A percentile compares a stretch with the other conserved stretches of the same genome.
Evolutionary conservation across 2,888 invertebrate species (phyloP).

Genomic region (Chelonus formosanus): DNA sequence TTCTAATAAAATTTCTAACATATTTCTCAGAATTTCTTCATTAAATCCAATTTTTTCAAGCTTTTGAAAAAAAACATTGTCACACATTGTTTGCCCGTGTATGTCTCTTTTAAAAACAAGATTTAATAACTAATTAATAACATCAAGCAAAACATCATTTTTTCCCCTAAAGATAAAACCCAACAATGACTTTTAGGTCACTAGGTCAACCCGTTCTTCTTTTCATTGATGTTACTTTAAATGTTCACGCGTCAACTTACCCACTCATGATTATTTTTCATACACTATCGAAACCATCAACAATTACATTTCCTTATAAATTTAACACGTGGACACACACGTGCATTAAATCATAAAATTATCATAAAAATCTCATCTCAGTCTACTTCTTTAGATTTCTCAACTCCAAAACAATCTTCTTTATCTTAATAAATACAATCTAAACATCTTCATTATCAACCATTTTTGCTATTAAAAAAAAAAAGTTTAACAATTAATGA

Average conservation of each 20-base stretch:
- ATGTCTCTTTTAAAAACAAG: neutral
- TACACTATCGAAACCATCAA: conserved; percentile 6
- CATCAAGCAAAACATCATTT: too few relatives aligned
- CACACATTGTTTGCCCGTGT: too few relatives aligned
- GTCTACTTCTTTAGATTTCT: too few relatives aligned
- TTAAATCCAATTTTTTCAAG: too few relatives aligned
- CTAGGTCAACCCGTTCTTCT: conserved; percentile 48
- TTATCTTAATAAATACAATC: too few relatives aligned
- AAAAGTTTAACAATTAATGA: too few relatives aligned
- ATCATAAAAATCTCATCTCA: neutral
- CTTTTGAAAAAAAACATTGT: too few relatives aligned
- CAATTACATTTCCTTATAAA: neutral
- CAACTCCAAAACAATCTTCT: too few relatives aligned
- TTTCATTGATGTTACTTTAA: conserved; percentile 49
- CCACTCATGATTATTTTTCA: conserved; percentile 22
- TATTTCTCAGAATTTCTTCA: too few relatives aligned
- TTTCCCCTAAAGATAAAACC: neutral
- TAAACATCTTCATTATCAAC: too few relatives aligned
- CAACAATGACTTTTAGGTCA: conserved; percentile 46
- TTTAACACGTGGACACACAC: neutral
- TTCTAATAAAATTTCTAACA: too few relatives aligned
- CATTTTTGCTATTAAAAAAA: too few relatives aligned
- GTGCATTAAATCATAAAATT: neutral
- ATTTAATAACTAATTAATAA: neutral
- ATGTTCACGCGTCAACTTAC: conserved; percentile 42